Evolutionary conservation across 1,140 invertebrate genomes (phyloP), one percentile per base, ranked within the genome.

Genomic region (Procambarus virginalis): DNA sequence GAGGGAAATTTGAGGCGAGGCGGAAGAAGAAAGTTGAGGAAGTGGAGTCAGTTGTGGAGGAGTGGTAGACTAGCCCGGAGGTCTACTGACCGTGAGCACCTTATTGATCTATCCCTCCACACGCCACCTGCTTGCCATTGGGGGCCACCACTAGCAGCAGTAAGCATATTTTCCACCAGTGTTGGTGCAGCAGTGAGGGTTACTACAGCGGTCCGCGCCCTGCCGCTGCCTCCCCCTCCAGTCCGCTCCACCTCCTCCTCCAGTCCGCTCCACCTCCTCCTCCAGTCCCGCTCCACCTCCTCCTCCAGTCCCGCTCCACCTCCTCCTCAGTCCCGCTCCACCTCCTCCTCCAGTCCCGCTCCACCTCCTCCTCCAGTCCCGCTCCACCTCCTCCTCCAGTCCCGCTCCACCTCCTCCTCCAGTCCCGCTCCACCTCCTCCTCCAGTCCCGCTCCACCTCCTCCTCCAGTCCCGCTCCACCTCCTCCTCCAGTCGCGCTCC

Each of bases 141-240:
- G 68, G 68, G 68, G n/a, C n/a, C 68, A 73, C n/a, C 5, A 73
- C n/a, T 34, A 73, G 22, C 68, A 73, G 2, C 68, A 73, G 68
- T 73, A n/a, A 73, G 68, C 68, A 73, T 73, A 73, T 73, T 73
- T 73, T 34, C 68, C 68, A 73, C 68, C 34, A 73, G 68, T 73
- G 68, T 73, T 73, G 68, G 68, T 73, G 68, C 68, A 73, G 3
- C 22, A 34, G 68, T 34, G 2, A n/a, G 68, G n/a, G 68, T 73
- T n/a, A 34, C 68, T 34, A 73, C 68, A 6, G 14, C n/a, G 6
- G 14, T n/a, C n/a, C 5, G n/a, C n/a, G 68, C 68, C n/a, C 68
- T 73, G 12, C 6, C 55, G 1, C 55, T 8, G 6, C 12, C 2
- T 0, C 55, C 0, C 8, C 8, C 55, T 12, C 55, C 55, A 58